A percentile compares a stretch with the other conserved stretches of the same genome.
phyloP scores from a whole-genome alignment of 1,140 invertebrate species.

The Physella acuta region DNA sequence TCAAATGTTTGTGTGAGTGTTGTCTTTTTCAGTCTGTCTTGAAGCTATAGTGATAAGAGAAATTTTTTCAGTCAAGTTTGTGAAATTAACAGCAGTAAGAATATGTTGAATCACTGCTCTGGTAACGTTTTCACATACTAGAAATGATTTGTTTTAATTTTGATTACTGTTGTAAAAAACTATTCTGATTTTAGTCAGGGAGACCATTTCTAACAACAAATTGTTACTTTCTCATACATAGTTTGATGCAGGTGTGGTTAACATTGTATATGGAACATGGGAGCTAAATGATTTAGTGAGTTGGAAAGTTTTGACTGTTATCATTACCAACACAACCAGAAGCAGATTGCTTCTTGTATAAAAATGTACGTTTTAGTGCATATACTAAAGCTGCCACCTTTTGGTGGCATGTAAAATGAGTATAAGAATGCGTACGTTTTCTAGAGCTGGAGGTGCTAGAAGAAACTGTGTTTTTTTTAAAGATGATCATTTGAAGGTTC shows the following conservation, averaged over 20 bases:
- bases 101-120: neutral
- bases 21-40: neutral
- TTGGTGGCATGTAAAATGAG: neutral
- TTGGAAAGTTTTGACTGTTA: neutral
- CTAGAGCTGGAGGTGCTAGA: neutral
- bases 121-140: neutral
- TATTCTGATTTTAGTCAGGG: neutral
- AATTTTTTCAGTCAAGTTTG: neutral
- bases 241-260: neutral
- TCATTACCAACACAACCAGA: neutral
- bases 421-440: neutral
- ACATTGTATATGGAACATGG: too few relatives aligned
- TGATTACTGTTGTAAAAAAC: neutral
- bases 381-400: neutral
- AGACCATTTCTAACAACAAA: neutral
- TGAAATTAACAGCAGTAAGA: neutral
- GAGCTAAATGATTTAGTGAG: neutral
- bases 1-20: neutral
- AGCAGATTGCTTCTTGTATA: neutral
- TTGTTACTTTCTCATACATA: neutral
- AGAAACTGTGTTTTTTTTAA: too few relatives aligned
- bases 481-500: too few relatives aligned
- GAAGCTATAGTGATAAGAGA: neutral
- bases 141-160: neutral
- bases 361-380: conserved; percentile 1